Evolutionary conservation across 2,888 invertebrate species (phyloP), one percentile per base, ranked within the genome.

Genomic region (Enoplolaimus lenunculus): DNA sequence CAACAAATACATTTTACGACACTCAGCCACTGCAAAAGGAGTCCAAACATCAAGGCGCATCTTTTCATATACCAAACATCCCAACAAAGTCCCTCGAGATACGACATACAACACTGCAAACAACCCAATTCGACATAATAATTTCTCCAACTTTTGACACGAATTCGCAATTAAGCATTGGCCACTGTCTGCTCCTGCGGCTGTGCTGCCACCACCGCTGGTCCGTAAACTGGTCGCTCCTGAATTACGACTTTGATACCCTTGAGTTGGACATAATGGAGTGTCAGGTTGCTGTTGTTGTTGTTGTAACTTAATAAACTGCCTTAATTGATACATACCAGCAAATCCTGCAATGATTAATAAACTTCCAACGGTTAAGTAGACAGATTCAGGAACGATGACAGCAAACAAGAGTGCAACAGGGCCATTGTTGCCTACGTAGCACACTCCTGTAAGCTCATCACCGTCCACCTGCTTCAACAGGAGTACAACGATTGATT

Each of bases 51-150:
- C n/a, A 21, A 57, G 57, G 21, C 26, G 57, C 21, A 57, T 57
- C 26, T 57, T 57, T 26, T 57, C 57, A 57, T 57, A 21, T 21
- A 57, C 26, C 57, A 21, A 26, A 26, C 57, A 57, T 21, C 57
- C 57, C 21, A 57, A 21, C 57, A 57, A 21, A 21, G 57, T 57
- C 21, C 57, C 26, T 21, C 21, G 21, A 21, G 57, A 21, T 26
- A 57, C 21, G 26, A 57, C 26, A 26, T 57, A 57, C 21, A 57
- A 26, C n/a, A n/a, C n/a, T n/a, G n/a, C n/a, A n/a, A n/a, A n/a
- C n/a, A n/a, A n/a, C 60, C 95, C 94, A 78, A 95, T 97, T 72
- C 95, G 87, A 75, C 93, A 89, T 93, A 98, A 94, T 69, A 98
- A 85, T 79, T 93, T 92, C 81, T 97, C 95, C 74, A 97, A 84